phyloP scores from a whole-genome alignment of 2,113 vertebrate genomes.

The Hippocampus guttulatus region DNA sequence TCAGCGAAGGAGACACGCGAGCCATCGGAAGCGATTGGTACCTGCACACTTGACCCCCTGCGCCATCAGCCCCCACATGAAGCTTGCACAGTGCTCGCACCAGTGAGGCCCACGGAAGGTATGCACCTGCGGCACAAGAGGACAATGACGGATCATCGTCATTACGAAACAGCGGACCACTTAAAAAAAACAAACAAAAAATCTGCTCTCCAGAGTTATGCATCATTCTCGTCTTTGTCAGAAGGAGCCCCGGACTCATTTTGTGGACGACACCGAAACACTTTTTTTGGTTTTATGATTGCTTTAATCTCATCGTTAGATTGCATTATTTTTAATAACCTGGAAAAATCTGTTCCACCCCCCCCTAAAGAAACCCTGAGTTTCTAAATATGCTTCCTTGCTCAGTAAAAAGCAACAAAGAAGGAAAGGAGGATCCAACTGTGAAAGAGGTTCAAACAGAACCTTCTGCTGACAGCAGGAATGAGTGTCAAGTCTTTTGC shows the following conservation, averaged over 20 bases:
- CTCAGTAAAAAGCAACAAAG: neutral
- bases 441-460: constrained; percentile 45
- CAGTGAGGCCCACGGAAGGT: constrained; percentile 79
- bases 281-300: neutral
- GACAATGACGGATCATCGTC: constrained; percentile 35
- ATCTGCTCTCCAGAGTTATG: neutral
- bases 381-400: neutral
- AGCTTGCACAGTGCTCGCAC: constrained; percentile 99
- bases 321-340: neutral
- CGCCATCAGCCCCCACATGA: constrained; percentile 99
- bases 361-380: too few species aligned
- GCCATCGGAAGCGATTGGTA: constrained; percentile 52
- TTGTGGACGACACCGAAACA: neutral
- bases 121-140: constrained; percentile 56
- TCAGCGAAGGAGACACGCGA: neutral
- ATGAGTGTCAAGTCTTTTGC: constrained; percentile 15
- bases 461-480: constrained; percentile 16
- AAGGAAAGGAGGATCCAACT: constrained; percentile 21
- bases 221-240: neutral
- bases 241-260: neutral
- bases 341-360: neutral
- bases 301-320: too few species aligned
- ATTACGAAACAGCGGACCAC: neutral
- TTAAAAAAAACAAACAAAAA: neutral
- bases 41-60: constrained; percentile 98